Evolutionary conservation across 2,888 invertebrate genomes (phyloP).

Genomic region (Trichopoda pennipes): DNA sequence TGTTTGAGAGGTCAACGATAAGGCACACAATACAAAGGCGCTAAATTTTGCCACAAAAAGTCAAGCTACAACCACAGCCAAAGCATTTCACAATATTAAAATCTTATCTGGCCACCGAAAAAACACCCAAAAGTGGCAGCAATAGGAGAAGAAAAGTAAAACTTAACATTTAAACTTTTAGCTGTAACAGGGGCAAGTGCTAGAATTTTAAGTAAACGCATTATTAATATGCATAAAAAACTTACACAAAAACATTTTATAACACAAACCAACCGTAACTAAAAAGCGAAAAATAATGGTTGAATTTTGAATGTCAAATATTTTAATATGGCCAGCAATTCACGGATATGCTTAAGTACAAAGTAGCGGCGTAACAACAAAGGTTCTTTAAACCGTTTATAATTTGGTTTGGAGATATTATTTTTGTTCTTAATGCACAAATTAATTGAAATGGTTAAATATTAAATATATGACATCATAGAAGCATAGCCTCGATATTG

Average conservation of each 20-base stretch:
- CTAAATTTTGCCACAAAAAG: conserved; percentile 51
- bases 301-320: conserved; percentile 10
- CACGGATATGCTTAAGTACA: neutral
- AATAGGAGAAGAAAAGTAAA: conserved; percentile 36
- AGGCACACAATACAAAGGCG: conserved; percentile 51
- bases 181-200: conserved; percentile 35
- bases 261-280: conserved; percentile 14
- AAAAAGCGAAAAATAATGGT: conserved; percentile 39
- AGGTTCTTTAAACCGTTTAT: conserved; percentile 46
- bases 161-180: conserved; percentile 62
- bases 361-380: conserved; percentile 39
- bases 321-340: conserved; percentile 6
- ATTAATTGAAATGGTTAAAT: too few relatives aligned
- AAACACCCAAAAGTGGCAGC: conserved; percentile 25
- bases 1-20: conserved; percentile 61
- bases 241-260: neutral
- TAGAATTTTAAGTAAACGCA: conserved; percentile 44
- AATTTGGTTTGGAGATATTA: conserved; percentile 38
- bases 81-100: conserved; percentile 21
- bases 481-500: too few relatives aligned
- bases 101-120: neutral
- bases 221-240: conserved; percentile 23
- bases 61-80: conserved; percentile 53
- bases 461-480: too few relatives aligned
- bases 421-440: conserved; percentile 1